Base-by-base conservation (phyloP, 1,140 invertebrate genomes). In the Tribolium madens region DNA sequence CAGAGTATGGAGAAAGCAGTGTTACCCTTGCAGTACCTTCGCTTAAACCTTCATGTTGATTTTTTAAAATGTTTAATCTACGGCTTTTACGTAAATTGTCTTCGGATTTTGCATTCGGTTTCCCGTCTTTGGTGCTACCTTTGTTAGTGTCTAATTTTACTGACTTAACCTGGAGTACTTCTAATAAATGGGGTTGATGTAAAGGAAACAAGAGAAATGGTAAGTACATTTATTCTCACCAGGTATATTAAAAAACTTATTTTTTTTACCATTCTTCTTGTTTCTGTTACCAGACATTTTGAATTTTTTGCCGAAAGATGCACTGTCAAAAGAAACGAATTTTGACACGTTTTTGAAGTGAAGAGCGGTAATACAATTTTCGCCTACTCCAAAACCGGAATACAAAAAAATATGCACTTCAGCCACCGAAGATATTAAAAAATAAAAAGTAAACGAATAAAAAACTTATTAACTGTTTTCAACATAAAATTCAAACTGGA, bases 241-340 rank as follows among this genome's bases (percentile, higher is more conserved):
- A 33, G 57, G 57, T 36, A 14, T 64, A 64, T 64, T 64, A 4
- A 31, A 31, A 33, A 64, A 64, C 7, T 33, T 64, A 14, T 64
- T 64, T 33, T 64, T 64, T 64, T 64, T 64, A 33, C 57, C 57
- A 64, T 64, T 64, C 57, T 64, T 64, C 57, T 64, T 64, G 57
- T 12, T 64, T 64, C 57, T 64, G 26, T 64, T 64, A 64, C 70
- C 70, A 72, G 70, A 72, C 70, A 72, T 72, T 72, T 72, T 72
- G 46, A 64, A 64, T 36, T 64, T 64, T 64, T 26, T 33, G 13
- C 26, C 26, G 21, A 26, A 26, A 26, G 3, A 26, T 26, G 21
- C 57, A 64, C 31, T 64, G 57, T 64, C 57, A 64, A 64, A 64
- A 64, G 57, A 64, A 42, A 64, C n/a, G 57, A 64, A 64, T 64